A percentile compares a stretch with the other conserved stretches of the same genome.
These are phyloP conservation scores for Brachionus asplanchnoidis DNA, from an alignment of 1,140 invertebrate genomes.

Conservation along the genomic window DNA sequence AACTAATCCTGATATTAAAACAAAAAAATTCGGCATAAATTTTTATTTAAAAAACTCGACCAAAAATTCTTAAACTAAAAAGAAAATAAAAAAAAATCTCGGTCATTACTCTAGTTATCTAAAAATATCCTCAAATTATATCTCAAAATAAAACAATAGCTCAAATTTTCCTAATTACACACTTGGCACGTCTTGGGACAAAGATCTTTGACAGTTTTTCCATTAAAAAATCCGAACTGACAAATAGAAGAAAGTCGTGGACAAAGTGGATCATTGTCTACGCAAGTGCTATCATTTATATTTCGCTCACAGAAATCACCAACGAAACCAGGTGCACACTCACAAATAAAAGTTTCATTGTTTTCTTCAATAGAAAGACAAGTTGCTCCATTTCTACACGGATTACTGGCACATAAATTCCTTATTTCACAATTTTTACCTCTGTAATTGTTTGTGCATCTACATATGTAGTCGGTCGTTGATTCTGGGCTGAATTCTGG, in stretches of 20 bases:
- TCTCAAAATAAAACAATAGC: not conserved
- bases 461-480: not conserved
- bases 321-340: not conserved
- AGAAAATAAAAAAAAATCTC: not conserved
- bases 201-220: not conserved
- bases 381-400: not conserved
- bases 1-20: not conserved
- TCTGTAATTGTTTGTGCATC: not conserved
- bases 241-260: not conserved
- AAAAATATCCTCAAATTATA: not conserved
- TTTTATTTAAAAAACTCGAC: not conserved
- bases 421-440: not conserved
- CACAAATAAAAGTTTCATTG: not conserved
- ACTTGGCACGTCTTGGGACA: constrained; percentile 5
- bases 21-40: not conserved
- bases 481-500: not conserved
- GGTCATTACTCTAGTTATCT: not conserved
- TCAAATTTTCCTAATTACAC: not conserved
- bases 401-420: not conserved
- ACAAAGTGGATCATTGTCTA: not conserved
- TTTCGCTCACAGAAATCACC: not conserved
- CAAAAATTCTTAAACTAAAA: not conserved
- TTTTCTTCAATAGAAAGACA: constrained; percentile 10
- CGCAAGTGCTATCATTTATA: not conserved
- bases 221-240: not conserved